Evolutionary conservation across 1,140 invertebrate species (phyloP).

Genomic region (Trachymyrmex cornetzi): DNA sequence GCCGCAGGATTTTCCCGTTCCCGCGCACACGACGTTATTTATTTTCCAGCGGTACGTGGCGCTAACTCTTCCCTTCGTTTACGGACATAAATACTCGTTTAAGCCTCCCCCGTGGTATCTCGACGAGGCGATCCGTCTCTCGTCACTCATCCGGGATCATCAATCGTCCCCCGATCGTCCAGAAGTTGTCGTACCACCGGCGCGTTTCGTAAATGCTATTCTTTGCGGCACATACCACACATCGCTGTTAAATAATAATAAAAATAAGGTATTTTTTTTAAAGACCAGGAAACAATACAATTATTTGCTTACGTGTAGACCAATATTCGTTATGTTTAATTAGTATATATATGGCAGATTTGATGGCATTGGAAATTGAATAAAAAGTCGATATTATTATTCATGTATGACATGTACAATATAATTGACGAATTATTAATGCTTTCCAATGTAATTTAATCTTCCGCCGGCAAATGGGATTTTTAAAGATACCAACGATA

Average conservation of each 20-base stretch:
- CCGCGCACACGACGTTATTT: conserved; percentile 70
- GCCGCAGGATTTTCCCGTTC: conserved; percentile 68
- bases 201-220: conserved; percentile 55
- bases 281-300: neutral
- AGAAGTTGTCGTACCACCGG: conserved; percentile 7
- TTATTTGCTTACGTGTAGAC: neutral
- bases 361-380: neutral
- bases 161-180: conserved; percentile 72
- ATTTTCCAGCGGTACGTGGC: conserved; percentile 64
- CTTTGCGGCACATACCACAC: neutral
- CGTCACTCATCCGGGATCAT: conserved; percentile 74
- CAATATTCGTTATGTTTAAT: neutral
- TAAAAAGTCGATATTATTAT: neutral
- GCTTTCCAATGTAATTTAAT: neutral
- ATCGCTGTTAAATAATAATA: neutral
- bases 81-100: conserved; percentile 78
- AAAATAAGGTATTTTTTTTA: conserved; percentile 46
- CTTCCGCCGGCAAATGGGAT: too few relatives aligned
- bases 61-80: conserved; percentile 77
- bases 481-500: too few relatives aligned
- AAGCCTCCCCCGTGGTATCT: conserved; percentile 71
- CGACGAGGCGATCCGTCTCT: conserved; percentile 72
- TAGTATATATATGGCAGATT: neutral
- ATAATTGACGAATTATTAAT: neutral
- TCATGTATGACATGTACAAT: neutral